A percentile compares a stretch with the other conserved stretches of the same genome.
Evolutionary conservation across 2,113 vertebrate species (phyloP).

Genomic region (Theristicus caerulescens): DNA sequence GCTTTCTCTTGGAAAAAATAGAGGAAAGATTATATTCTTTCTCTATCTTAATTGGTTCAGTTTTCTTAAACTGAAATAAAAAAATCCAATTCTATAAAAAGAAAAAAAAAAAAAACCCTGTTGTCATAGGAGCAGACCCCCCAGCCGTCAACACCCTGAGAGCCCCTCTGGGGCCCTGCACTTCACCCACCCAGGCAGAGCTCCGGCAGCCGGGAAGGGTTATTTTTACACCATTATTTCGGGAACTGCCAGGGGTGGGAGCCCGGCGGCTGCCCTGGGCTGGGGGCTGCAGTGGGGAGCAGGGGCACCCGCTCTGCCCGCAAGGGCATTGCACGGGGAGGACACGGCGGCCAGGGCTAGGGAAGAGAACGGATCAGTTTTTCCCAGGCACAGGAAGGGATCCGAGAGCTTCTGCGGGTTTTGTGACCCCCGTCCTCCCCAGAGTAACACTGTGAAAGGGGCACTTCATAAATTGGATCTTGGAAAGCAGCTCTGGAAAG

Average conservation of each 20-base stretch:
- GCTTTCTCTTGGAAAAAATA: not conserved
- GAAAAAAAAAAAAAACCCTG: too few relatives aligned
- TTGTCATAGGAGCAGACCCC: not conserved
- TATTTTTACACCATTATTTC: not conserved
- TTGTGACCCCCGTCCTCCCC: not conserved
- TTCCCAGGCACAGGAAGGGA: accelerated
- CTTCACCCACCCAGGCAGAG: too few relatives aligned
- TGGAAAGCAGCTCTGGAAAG: not conserved
- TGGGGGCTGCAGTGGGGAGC: not conserved
- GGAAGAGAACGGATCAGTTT: accelerated
- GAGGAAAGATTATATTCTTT: not conserved
- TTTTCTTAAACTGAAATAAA: not conserved
- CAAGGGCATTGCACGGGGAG: not conserved
- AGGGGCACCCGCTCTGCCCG: not conserved
- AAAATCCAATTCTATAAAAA: not conserved
- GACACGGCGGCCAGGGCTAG: not conserved
- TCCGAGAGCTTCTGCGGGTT: not conserved
- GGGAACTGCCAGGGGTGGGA: not conserved
- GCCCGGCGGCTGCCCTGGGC: not conserved
- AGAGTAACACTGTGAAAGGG: not conserved
- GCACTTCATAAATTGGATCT: not conserved
- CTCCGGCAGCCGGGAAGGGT: too few relatives aligned
- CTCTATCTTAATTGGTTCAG: not conserved
- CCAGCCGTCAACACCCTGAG: too few relatives aligned
- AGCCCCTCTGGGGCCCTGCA: accelerated